A percentile compares a stretch with the other conserved stretches of the same genome.
Evolutionary conservation across 2,888 invertebrate species (phyloP).

Genomic region (Lobophora halterata): DNA sequence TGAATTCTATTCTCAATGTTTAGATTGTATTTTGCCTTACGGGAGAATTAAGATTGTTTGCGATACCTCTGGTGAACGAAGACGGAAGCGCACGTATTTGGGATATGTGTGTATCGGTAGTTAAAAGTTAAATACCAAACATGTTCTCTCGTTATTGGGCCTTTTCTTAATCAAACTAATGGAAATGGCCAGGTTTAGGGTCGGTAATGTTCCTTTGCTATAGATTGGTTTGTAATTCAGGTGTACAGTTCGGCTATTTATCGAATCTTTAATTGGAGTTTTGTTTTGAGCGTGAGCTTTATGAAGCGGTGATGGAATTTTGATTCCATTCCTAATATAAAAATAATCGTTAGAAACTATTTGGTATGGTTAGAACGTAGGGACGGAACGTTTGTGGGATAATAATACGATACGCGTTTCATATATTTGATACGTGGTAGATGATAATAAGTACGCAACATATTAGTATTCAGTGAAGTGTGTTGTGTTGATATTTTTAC

Average conservation of each 20-base stretch:
- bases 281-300: slow-evolving; percentile 21
- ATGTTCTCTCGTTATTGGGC: slow-evolving; percentile 55
- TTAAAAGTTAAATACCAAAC: slow-evolving; percentile 74
- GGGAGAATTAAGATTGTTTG: slow-evolving; percentile 36
- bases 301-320: slow-evolving; percentile 25
- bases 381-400: slow-evolving; percentile 1
- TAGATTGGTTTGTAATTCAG: slow-evolving; percentile 30
- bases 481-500: slow-evolving; percentile 1
- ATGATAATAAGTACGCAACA: no score
- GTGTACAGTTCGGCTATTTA: slow-evolving; percentile 24
- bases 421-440: slow-evolving; percentile 3
- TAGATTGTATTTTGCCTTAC: slow-evolving; percentile 33
- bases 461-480: slow-evolving; percentile 8
- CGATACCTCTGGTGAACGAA: slow-evolving; percentile 40
- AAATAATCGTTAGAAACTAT: background rate
- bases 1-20: slow-evolving; percentile 13
- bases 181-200: slow-evolving; percentile 58
- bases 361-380: slow-evolving; percentile 8
- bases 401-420: slow-evolving; percentile 1
- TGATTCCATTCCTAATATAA: slow-evolving; percentile 2
- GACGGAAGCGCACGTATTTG: slow-evolving; percentile 49
- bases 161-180: slow-evolving; percentile 73
- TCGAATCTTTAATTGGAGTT: slow-evolving; percentile 21
- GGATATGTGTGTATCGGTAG: slow-evolving; percentile 56
- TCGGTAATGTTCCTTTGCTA: slow-evolving; percentile 43